phyloP scores from a whole-genome alignment of 2,888 invertebrate species.

The Drosophila cognata region DNA sequence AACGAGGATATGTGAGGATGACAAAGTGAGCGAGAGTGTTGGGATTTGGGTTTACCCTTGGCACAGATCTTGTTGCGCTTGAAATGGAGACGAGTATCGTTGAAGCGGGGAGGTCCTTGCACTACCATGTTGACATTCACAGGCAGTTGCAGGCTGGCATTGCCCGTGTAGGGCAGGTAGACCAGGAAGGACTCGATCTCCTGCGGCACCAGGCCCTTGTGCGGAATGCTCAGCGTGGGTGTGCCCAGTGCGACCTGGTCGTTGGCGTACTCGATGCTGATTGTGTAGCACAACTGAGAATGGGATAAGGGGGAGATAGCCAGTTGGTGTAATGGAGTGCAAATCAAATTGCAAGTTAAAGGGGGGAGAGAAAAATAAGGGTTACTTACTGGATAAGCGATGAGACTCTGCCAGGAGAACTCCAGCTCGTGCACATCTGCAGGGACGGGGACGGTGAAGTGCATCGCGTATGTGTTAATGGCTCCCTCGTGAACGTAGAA shows the following conservation, averaged over 20 bases:
- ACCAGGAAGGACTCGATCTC: constrained; percentile 92
- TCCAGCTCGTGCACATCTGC: constrained; percentile 92
- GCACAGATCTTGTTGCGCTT: constrained; percentile 94
- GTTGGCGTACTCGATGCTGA: constrained; percentile 83
- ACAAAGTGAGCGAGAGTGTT: neutral
- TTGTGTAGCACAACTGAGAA: constrained; percentile 85
- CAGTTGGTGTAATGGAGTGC: constrained; percentile 78
- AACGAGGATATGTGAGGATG: neutral
- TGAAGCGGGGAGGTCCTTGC: constrained; percentile 89
- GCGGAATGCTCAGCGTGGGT: constrained; percentile 93
- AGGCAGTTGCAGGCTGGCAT: constrained; percentile 92
- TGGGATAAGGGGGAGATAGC: neutral
- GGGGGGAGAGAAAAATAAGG: neutral
- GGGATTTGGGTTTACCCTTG: constrained; percentile 87
- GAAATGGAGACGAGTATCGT: constrained; percentile 91
- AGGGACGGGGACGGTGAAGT: constrained; percentile 92
- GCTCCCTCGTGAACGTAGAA: constrained; percentile 94
- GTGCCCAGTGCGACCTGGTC: constrained; percentile 91
- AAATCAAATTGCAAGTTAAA: constrained; percentile 55
- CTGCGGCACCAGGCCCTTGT: constrained; percentile 91
- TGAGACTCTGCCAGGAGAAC: constrained; percentile 94
- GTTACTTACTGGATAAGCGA: constrained; percentile 89
- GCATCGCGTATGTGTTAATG: constrained; percentile 93
- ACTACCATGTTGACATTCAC: constrained; percentile 93
- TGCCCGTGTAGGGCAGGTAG: constrained; percentile 92